Conservation (phyloP, 1,140 invertebrate species). For the Caenorhabditis elegans region WBcel235 BX284605.5:12734001-12734500, state of each 20-base stretch:
- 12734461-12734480: not conserved
- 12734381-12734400: not conserved
- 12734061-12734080: not conserved
- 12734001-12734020: too few relatives aligned
- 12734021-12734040: too few relatives aligned
- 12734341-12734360: not conserved
- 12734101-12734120: not conserved
- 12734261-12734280: conserved; percentile 15
- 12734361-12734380: conserved; percentile 4
- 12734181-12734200: not conserved
- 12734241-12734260: not conserved
- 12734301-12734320: not conserved
- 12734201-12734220: not conserved
- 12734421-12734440: not conserved
- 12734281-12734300: not conserved
- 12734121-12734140: too few relatives aligned
- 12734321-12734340: not conserved
- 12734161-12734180: not conserved
- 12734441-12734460: not conserved
- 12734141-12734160: not conserved
- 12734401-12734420: not conserved
- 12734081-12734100: not conserved
- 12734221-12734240: not conserved
- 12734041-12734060: too few relatives aligned
- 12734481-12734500: not conserved